Evolutionary conservation across 2,888 invertebrate genomes (phyloP), one percentile per base, ranked within the genome.

Genomic region (Epirrita christyi): DNA sequence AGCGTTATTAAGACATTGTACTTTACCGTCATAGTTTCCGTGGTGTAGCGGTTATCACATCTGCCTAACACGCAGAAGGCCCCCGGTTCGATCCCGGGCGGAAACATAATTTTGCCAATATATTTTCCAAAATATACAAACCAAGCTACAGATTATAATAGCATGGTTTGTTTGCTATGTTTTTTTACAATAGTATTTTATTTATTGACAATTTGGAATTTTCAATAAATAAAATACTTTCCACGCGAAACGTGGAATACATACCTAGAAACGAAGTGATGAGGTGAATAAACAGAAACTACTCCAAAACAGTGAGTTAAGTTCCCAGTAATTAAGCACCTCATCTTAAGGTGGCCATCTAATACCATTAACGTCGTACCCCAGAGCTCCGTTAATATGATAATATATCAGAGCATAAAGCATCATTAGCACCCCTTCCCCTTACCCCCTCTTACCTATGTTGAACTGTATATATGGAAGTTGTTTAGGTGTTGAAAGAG

Each of bases 11-110:
- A 37, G 2, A 38, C 14, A 8, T n/a, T 38, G 13, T 6, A 1
- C 7, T 9, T n/a, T 14, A 4, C 8, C 13, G 11, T 40, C 41
- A 64, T 48, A 55, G 95, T 95, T 95, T 95, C 94, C 95, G 95
- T 96, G 95, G 95, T 96, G 95, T 95, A 96, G 96, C 95, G 96
- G 96, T 96, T 96, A 96, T 96, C 96, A 96, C 96, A 95, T 95
- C 96, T 95, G 96, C 96, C 95, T 96, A 95, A 96, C 96, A 96
- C 96, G 96, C 96, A 95, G 95, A 95, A 96, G 96, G 96, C 94
- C 95, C 95, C 96, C 95, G 95, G 96, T 96, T 96, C 95, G 95
- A 96, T 95, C 95, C 95, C 95, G 95, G 95, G 95, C 95, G 95
- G 94, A 95, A 95, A 95, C 95, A 95, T 74, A 71, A 6, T 68